phyloP scores from a whole-genome alignment of 1,140 invertebrate genomes.

The Hermatobates lingyangjiaoensis region DNA sequence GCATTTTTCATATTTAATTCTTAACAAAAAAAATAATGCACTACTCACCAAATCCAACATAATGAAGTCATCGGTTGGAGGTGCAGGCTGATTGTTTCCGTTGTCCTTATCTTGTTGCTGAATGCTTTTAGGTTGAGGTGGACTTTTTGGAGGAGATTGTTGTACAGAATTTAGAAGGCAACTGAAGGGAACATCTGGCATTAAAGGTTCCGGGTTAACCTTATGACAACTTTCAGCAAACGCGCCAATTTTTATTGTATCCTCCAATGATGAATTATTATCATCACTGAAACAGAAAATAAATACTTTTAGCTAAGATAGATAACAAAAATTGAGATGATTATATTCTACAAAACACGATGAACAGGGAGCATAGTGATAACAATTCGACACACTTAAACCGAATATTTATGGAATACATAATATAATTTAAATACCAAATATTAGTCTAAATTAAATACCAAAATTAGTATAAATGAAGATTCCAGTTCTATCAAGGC shows the following conservation, averaged over 20 bases:
- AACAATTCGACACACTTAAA: no score
- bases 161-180: constrained; percentile 29
- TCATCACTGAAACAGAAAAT: constrained; percentile 11
- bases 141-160: constrained; percentile 9
- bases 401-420: no score
- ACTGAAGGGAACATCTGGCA: constrained; percentile 46
- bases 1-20: background rate
- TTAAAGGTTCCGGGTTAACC: constrained; percentile 33
- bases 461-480: no score
- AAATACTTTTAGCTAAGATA: no score
- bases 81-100: constrained; percentile 26
- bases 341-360: no score
- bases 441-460: no score
- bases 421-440: no score
- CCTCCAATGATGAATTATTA: constrained; percentile 6
- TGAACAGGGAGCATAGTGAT: no score
- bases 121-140: constrained; percentile 4
- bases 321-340: no score
- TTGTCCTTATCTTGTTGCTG: constrained; percentile 25
- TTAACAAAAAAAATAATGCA: background rate
- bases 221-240: constrained; percentile 36
- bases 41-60: constrained; percentile 51
- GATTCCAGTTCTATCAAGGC: no score
- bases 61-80: constrained; percentile 42
- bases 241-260: constrained; percentile 31